Evolutionary conservation across 2,888 invertebrate genomes (phyloP), one percentile per base, ranked within the genome.

Genomic region (Crocallis elinguaria): DNA sequence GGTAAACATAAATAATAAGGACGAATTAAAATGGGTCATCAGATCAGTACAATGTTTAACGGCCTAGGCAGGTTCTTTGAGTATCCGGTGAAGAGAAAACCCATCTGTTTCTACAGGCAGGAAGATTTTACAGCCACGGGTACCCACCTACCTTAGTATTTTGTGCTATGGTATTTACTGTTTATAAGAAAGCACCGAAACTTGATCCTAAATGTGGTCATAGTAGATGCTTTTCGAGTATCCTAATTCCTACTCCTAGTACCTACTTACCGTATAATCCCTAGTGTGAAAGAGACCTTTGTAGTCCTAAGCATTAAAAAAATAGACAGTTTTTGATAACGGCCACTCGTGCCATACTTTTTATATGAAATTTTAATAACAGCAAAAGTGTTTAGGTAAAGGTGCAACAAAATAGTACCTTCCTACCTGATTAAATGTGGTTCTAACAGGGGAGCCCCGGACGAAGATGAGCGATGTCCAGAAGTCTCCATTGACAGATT

Each of bases 121-220:
- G 92, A 93, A 64, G 93, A 93, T 66, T 93, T 93, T 35, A 89
- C 92, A 11, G 92, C 93, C 1, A 93, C 93, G 45, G 93, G 93
- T 90, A 72, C 5, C 5, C 3, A 36, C 12, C 6, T 8, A 4
- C 6, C 9, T 1, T 25, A n/a, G n/a, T n/a, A n/a, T 25, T 25
- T 8, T 25, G 25, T 4, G 8, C 9, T 25, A 25, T 7, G 25
- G 5, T 25, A 25, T 25, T 25, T 8, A 25, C 6, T 36, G 16
- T 12, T 36, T 27, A n/a, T n/a, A n/a, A n/a, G n/a, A n/a, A n/a
- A n/a, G n/a, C n/a, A n/a, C n/a, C n/a, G n/a, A n/a, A n/a, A n/a
- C n/a, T n/a, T n/a, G n/a, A n/a, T n/a, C n/a, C n/a, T n/a, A n/a
- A n/a, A n/a, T n/a, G n/a, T n/a, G n/a, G n/a, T n/a, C n/a, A n/a